Evolutionary conservation across 2,113 vertebrate species (phyloP), one percentile per base, ranked within the genome.

Genomic region (Physeter macrocephalus): DNA sequence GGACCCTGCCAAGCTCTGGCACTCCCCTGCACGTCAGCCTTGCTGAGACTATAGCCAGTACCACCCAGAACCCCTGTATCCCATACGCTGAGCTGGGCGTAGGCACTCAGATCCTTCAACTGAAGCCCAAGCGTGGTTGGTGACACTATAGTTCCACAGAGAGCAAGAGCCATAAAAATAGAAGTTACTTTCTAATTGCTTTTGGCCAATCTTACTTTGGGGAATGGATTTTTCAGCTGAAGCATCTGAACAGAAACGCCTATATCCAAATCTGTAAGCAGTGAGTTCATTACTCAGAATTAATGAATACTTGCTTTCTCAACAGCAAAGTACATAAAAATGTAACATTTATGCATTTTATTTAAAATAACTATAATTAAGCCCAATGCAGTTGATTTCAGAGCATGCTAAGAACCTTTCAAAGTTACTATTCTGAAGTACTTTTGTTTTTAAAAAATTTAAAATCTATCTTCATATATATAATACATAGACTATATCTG

Each of bases 291-390:
- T 84, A 88, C 66, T 94, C 89, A 57, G 39, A 84, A 94, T 61
- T 87, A 85, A 83, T 20, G 31, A 95, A 67, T 43, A 91, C 6
- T 29, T 85, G 31, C 77, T 74, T 95, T 94, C 57, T 77, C 59
- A 85, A 93, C 2, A 91, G 91, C 91, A 94, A 97, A 95, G 31
- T 43, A 86, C 54, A 94, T 0, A 96, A 39, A 95, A 93, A 75
- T 87, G 25, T 14, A 41, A 43, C 25, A 93, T 66, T 31, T 34
- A 77, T 41, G 25, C 7, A 72, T 86, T 93, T 88, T 94, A 90
- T 59, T 93, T 87, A 77, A 95, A 92, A 62, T 74, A 90, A 80
- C 31, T 36, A 17, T 54, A 88, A 59, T 67, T 31, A 82, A 89
- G 75, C 23, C 61, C 52, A 69, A 64, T 66, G 69, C 39, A 80